These are phyloP conservation scores for Toxotes chatareus DNA, from an alignment of 2,113 vertebrate species.

Conservation along the genomic window DNA sequence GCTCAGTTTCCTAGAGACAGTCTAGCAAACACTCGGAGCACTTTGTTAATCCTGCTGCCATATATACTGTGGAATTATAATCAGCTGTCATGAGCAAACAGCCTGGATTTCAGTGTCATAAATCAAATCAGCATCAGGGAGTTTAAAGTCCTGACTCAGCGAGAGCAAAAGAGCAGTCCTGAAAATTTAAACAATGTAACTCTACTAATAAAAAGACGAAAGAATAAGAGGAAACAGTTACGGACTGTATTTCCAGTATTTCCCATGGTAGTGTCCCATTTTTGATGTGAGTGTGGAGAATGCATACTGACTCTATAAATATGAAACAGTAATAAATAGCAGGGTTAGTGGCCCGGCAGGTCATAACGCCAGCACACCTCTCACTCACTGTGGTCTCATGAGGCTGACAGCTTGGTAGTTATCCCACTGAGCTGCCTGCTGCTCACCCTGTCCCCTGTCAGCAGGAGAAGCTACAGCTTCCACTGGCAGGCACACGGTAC, in stretches of 20 bases:
- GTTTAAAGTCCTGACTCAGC: slow-evolving; percentile 43
- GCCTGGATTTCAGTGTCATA: slow-evolving; percentile 32
- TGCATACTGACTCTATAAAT: neutral
- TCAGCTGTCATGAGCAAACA: slow-evolving; percentile 47
- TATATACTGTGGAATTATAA: slow-evolving; percentile 60
- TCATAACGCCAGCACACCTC: neutral
- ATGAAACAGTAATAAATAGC: slow-evolving; percentile 6
- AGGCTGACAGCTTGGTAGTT: slow-evolving; percentile 1
- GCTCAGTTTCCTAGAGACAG: slow-evolving; percentile 48
- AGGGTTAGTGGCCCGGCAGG: neutral
- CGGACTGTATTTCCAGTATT: neutral
- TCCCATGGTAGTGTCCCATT: neutral
- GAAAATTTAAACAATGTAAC: neutral
- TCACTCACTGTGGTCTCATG: neutral
- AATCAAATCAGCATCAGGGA: slow-evolving; percentile 47
- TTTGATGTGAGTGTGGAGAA: neutral
- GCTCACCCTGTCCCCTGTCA: neutral
- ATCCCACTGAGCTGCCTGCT: neutral
- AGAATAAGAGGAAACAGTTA: neutral
- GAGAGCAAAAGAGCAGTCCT: neutral
- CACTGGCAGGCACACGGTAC: neutral
- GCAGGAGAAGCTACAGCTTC: neutral
- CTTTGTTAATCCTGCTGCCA: slow-evolving; percentile 57
- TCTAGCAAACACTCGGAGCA: slow-evolving; percentile 25
- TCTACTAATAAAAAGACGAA: neutral